phyloP scores from a whole-genome alignment of 53 echinoderm and acorn worm genomes.

The Patiria pectinifera region DNA sequence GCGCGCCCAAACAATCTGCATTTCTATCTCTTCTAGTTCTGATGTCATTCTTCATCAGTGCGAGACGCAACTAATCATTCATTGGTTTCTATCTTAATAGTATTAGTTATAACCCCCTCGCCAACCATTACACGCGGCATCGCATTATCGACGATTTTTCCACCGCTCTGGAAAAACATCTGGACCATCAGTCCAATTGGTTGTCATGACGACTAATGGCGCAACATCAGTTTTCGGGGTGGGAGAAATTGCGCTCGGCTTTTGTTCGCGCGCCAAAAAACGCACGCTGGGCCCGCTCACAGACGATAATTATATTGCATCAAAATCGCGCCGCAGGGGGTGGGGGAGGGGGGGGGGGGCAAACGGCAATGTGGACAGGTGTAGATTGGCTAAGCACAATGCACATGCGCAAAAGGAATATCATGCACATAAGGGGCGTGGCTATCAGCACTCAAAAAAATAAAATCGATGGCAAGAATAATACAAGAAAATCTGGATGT shows the following conservation, averaged over 20 bases:
- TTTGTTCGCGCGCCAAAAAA: conserved; percentile 8
- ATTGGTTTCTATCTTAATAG: conserved; percentile 8
- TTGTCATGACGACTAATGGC: conserved; percentile 91
- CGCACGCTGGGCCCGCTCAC: background rate
- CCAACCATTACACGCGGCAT: background rate
- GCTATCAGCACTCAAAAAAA: background rate
- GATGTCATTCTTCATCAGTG: background rate
- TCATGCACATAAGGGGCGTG: background rate
- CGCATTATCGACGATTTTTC: background rate
- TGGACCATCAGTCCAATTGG: conserved; percentile 71
- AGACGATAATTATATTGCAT: conserved; percentile 58
- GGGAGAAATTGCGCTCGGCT: conserved; percentile 10
- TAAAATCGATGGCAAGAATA: background rate
- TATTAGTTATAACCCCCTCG: background rate
- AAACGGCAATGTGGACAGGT: background rate
- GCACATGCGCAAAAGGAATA: background rate
- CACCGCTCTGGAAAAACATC: conserved; percentile 65
- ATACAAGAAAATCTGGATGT: background rate
- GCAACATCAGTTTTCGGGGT: conserved; percentile 24
- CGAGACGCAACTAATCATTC: background rate
- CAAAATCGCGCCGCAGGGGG: background rate
- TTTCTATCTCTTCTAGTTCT: background rate
- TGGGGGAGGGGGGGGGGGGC: background rate
- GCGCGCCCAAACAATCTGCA: background rate
- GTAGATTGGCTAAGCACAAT: background rate